phyloP scores from a whole-genome alignment of 2,888 invertebrate species.

The Tetranychus piercei region DNA sequence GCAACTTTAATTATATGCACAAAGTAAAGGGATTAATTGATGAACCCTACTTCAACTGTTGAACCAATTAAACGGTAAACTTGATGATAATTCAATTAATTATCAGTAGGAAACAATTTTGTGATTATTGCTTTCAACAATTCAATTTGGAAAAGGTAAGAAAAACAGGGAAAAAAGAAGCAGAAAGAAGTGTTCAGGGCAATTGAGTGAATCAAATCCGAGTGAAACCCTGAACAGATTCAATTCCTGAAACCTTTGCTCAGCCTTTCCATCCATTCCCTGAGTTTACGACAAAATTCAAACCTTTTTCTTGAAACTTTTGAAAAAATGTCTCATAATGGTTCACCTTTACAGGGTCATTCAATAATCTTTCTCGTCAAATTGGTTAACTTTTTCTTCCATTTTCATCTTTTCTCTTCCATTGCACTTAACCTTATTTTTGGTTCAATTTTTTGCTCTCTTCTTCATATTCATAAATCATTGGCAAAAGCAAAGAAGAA shows the following conservation, averaged over 20 bases:
- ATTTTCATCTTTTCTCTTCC: background rate
- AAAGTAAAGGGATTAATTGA: too few species aligned
- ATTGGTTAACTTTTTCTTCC: background rate
- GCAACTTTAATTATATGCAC: too few species aligned
- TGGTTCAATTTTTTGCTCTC: background rate
- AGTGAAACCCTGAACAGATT: background rate
- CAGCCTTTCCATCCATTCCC: background rate
- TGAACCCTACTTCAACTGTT: too few species aligned
- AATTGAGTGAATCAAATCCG: background rate
- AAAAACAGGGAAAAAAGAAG: background rate
- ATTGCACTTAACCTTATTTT: slow-evolving; percentile 1
- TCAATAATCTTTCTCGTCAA: background rate
- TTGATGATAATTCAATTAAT: too few species aligned
- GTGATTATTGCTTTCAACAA: too few species aligned
- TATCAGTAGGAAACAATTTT: too few species aligned
- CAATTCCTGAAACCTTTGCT: background rate
- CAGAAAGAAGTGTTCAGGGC: background rate
- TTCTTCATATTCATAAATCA: background rate
- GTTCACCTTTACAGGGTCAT: background rate
- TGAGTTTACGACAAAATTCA: background rate
- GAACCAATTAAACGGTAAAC: too few species aligned
- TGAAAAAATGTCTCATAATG: background rate
- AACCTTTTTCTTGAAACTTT: background rate
- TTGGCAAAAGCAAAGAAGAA: background rate
- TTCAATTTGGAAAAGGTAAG: background rate